A percentile compares a stretch with the other conserved stretches of the same genome.
Conservation (phyloP, 2,797 vertebrate species). For the Phoxinus dragarum region DNA sequence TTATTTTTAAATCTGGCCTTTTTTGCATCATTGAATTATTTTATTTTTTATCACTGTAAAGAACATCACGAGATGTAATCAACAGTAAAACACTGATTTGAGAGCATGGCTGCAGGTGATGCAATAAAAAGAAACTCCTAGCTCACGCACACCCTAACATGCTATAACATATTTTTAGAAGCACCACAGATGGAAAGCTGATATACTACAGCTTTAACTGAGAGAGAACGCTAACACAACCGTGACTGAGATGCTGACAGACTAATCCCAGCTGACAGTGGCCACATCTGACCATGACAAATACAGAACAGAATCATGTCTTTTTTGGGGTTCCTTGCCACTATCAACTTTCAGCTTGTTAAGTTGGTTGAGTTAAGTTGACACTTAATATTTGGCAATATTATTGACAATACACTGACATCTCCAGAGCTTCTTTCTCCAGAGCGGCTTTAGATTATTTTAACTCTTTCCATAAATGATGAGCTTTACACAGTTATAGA, state of each 20-base stretch:
- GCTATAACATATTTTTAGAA: neutral
- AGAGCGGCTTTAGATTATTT: neutral
- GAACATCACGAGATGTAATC: constrained; percentile 29
- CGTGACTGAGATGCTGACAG: constrained; percentile 56
- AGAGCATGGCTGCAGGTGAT: constrained; percentile 26
- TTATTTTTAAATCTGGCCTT: neutral
- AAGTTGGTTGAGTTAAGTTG: neutral
- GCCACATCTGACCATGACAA: neutral
- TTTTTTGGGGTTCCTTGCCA: neutral
- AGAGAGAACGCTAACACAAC: constrained; percentile 18
- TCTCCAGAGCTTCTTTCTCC: neutral
- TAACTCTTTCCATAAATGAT: neutral
- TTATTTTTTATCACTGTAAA: neutral
- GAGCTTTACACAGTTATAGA: neutral
- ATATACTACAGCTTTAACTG: constrained; percentile 10
- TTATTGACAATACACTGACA: neutral
- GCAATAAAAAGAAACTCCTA: constrained; percentile 29
- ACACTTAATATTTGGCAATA: neutral
- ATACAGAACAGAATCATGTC: neutral
- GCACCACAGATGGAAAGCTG: neutral
- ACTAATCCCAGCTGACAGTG: constrained; percentile 61
- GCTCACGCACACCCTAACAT: neutral
- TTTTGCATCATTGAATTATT: neutral
- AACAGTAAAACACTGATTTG: constrained; percentile 22
- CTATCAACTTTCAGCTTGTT: neutral